Evolutionary conservation across 2,888 invertebrate species (phyloP).

Genomic region (Hoplodrina ambigua): DNA sequence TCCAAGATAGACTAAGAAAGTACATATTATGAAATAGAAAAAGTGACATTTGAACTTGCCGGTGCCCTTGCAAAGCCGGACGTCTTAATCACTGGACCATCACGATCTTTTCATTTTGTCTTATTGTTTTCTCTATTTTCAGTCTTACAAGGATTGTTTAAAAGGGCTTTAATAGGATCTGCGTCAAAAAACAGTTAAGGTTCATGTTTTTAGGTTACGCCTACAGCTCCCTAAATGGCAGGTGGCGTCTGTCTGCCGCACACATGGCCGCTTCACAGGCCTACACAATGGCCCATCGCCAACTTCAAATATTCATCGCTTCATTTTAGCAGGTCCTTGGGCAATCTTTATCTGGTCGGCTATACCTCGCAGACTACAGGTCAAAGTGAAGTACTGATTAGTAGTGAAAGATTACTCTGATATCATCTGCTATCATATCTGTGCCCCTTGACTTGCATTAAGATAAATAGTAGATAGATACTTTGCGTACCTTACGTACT

Average conservation of each 20-base stretch:
- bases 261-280: slow-evolving; percentile 39
- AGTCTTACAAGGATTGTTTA: neutral
- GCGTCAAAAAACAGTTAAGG: slow-evolving; percentile 12
- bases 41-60: no score
- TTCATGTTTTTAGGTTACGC: slow-evolving; percentile 37
- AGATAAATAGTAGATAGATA: slow-evolving; percentile 23
- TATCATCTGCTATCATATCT: slow-evolving; percentile 37
- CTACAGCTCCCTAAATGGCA: slow-evolving; percentile 41
- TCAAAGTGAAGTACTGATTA: slow-evolving; percentile 42
- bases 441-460: slow-evolving; percentile 27
- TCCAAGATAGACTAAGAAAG: no score
- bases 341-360: neutral
- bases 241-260: slow-evolving; percentile 54
- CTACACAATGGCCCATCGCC: slow-evolving; percentile 51
- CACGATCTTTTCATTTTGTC: no score
- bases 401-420: slow-evolving; percentile 37
- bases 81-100: no score
- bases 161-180: slow-evolving; percentile 21
- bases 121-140: neutral
- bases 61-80: no score
- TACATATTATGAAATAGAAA: no score
- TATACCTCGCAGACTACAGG: slow-evolving; percentile 11
- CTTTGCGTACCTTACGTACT: slow-evolving; percentile 1
- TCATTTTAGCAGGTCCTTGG: slow-evolving; percentile 18
- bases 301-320: slow-evolving; percentile 14